Percentiles rank a stretch among this genome's conserved stretches.
These are phyloP conservation scores for Nansenia antarctica DNA, from an alignment of 2,113 vertebrate species.

Conservation along the genomic window DNA sequence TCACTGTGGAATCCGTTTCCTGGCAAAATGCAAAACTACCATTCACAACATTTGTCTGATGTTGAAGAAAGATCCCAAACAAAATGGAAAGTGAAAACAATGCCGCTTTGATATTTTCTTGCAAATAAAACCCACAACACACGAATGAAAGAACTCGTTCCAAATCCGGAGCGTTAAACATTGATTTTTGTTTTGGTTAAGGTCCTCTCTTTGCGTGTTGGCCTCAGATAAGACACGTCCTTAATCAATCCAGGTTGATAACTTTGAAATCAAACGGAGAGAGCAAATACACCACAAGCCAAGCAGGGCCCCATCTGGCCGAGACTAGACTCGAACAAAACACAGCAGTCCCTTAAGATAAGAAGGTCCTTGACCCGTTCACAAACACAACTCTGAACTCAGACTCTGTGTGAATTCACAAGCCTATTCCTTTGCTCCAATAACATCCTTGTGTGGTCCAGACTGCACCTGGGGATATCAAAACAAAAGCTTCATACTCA, in stretches of 20 bases:
- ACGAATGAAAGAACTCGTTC: neutral
- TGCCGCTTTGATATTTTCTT: neutral
- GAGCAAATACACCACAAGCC: conserved; percentile 7
- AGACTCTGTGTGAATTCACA: conserved; percentile 19
- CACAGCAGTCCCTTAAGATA: conserved; percentile 7
- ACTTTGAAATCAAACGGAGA: conserved; percentile 1
- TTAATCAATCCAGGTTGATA: conserved; percentile 16
- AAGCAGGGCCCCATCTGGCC: neutral
- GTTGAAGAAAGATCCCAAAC: neutral
- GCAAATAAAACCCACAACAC: neutral
- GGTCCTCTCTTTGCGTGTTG: conserved; percentile 10
- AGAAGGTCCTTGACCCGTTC: conserved; percentile 25
- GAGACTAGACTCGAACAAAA: conserved; percentile 2
- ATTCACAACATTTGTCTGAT: conserved; percentile 1
- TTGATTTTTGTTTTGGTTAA: neutral
- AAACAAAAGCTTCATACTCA: too few species aligned
- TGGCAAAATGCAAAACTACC: neutral
- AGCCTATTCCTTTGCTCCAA: conserved; percentile 1
- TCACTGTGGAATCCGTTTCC: neutral
- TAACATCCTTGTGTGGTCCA: conserved; percentile 10
- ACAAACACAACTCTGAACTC: neutral
- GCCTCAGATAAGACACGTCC: conserved; percentile 15
- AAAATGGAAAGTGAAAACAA: neutral
- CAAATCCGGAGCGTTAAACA: neutral
- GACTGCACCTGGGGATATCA: conserved; percentile 7